Percentiles rank a stretch among this genome's conserved stretches.
Evolutionary conservation across 1,140 invertebrate species (phyloP).

Genomic region (Zaprionus tsacasi): DNA sequence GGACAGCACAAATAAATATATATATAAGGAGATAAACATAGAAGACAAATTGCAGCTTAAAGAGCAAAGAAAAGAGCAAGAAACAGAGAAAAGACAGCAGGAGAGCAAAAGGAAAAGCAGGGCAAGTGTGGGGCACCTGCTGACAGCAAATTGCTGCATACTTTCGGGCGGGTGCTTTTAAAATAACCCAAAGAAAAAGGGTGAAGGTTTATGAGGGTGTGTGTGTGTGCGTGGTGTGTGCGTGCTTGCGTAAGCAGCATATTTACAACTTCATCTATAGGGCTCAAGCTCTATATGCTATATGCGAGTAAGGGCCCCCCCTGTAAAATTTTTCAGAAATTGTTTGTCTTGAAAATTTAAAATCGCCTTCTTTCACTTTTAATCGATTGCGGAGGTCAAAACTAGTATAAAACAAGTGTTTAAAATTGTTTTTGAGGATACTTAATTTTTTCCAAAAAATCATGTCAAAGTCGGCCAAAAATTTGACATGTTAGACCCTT

Average conservation of each 20-base stretch:
- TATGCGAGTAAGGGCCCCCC: too few relatives aligned
- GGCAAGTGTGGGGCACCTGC: neutral
- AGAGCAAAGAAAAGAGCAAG: neutral
- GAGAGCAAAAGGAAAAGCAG: neutral
- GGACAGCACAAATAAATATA: neutral
- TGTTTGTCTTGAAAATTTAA: too few relatives aligned
- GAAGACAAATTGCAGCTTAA: neutral
- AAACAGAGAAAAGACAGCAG: neutral
- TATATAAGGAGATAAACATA: neutral
- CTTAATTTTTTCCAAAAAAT: too few relatives aligned
- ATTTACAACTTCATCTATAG: slow-evolving; percentile 2
- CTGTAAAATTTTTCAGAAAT: too few relatives aligned
- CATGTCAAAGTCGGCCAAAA: too few relatives aligned
- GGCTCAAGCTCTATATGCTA: neutral
- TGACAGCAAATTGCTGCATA: slow-evolving; percentile 20
- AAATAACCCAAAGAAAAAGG: neutral
- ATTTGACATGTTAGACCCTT: too few relatives aligned
- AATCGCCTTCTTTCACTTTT: too few relatives aligned
- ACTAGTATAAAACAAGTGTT: too few relatives aligned
- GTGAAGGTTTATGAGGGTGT: neutral
- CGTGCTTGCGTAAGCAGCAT: neutral
- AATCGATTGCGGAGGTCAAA: too few relatives aligned
- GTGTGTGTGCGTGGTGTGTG: neutral
- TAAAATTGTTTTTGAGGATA: too few relatives aligned
- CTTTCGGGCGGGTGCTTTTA: slow-evolving; percentile 13